Conservation (phyloP, 2,888 invertebrate species). For the Metellina segmentata region DNA sequence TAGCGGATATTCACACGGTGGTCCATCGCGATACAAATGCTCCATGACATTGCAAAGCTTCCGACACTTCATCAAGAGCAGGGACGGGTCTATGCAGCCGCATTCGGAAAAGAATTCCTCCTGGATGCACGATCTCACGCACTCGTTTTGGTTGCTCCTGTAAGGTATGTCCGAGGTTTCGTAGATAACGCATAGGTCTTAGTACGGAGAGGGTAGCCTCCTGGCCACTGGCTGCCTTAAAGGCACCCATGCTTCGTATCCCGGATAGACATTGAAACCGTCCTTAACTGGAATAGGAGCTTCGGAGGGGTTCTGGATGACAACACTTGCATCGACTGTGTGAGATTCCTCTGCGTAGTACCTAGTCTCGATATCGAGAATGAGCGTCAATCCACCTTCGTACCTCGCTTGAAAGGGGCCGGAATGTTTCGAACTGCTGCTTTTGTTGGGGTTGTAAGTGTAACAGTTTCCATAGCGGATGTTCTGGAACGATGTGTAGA, state of each 20-base stretch:
- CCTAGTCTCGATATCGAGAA: conserved; percentile 60
- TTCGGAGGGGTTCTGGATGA: conserved; percentile 75
- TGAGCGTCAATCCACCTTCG: conserved; percentile 37
- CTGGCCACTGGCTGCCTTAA: background rate
- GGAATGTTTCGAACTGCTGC: conserved; percentile 6
- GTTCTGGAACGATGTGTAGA: conserved; percentile 10
- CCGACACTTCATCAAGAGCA: background rate
- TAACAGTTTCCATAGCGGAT: conserved; percentile 45
- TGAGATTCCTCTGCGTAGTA: conserved; percentile 67
- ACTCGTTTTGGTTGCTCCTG: background rate
- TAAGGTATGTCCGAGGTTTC: no score
- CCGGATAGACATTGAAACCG: conserved; percentile 44
- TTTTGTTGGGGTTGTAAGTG: conserved; percentile 29
- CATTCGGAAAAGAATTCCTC: background rate
- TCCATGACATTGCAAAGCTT: background rate
- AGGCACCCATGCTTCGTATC: conserved; percentile 43
- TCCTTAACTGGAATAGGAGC: conserved; percentile 32
- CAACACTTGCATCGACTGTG: conserved; percentile 74
- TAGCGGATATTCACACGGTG: conserved; percentile 25
- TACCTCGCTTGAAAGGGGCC: background rate
- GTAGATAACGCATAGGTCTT: conserved; percentile 41
- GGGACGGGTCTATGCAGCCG: conserved; percentile 19
- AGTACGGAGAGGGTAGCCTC: conserved; percentile 42
- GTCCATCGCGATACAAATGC: background rate
- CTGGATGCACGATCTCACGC: conserved; percentile 30